A percentile compares a stretch with the other conserved stretches of the same genome.
Conservation (phyloP, 2,797 vertebrate species). For the Hapalemur alaotrensis region DNA sequence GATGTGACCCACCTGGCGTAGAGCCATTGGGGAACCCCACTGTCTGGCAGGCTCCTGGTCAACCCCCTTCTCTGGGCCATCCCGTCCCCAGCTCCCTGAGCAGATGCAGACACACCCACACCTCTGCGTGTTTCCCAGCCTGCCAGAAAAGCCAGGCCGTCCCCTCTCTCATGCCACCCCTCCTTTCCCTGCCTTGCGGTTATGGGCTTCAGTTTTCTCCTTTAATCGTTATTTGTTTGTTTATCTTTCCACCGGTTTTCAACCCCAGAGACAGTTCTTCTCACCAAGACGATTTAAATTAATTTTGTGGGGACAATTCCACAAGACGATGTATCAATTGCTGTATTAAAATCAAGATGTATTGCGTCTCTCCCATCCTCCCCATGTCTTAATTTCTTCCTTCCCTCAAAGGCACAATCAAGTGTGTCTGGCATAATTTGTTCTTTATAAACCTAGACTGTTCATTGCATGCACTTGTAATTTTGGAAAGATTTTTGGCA, state of each 20-base stretch:
- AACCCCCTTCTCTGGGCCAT: neutral
- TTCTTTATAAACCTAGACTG: slow-evolving; percentile 71
- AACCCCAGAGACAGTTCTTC: slow-evolving; percentile 67
- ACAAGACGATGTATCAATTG: slow-evolving; percentile 80
- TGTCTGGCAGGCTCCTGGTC: neutral
- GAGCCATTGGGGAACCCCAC: neutral
- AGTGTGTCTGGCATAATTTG: slow-evolving; percentile 74
- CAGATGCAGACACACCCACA: neutral
- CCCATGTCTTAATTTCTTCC: slow-evolving; percentile 80
- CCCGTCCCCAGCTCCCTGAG: too few species aligned
- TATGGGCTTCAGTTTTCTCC: neutral
- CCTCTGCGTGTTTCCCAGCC: neutral
- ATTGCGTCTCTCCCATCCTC: slow-evolving; percentile 61
- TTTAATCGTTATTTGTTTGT: slow-evolving; percentile 73
- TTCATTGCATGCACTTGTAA: slow-evolving; percentile 27
- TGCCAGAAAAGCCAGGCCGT: neutral
- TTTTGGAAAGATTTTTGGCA: slow-evolving; percentile 64
- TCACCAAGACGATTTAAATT: slow-evolving; percentile 80
- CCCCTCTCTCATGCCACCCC: neutral
- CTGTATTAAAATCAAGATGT: slow-evolving; percentile 83
- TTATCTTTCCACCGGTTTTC: slow-evolving; percentile 60
- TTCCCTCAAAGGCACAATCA: slow-evolving; percentile 79
- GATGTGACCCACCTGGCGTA: neutral
- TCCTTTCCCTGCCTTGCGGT: neutral
- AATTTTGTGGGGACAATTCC: slow-evolving; percentile 79